Percentiles rank a stretch among this genome's conserved stretches.
Conservation (phyloP, 2,113 vertebrate genomes). For the Gnathonemus longibarbis region DNA sequence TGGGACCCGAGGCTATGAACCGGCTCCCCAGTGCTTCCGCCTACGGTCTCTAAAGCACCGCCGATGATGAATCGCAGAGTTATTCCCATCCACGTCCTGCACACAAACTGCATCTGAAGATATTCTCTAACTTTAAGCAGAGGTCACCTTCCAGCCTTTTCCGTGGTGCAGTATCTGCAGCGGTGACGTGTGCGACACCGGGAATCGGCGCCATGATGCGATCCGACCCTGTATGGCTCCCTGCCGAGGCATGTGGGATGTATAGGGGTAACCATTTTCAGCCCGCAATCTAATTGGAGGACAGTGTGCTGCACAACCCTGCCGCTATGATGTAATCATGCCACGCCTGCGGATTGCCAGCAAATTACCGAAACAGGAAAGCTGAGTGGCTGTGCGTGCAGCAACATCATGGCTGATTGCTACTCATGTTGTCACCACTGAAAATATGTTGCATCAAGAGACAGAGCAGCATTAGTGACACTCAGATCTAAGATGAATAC, state of each 20-base stretch:
- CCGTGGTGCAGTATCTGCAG: neutral
- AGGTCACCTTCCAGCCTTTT: constrained; percentile 11
- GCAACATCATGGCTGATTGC: neutral
- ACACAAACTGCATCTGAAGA: constrained; percentile 9
- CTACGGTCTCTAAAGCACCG: constrained; percentile 11
- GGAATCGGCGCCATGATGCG: neutral
- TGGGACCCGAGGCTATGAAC: neutral
- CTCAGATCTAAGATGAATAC: neutral
- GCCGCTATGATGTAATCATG: neutral
- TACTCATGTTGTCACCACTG: neutral
- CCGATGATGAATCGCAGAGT: constrained; percentile 17
- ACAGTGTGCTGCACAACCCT: neutral
- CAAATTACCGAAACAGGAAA: neutral
- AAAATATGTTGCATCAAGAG: neutral
- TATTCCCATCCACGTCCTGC: constrained; percentile 20
- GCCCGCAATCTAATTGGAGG: neutral
- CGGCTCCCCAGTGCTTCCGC: neutral
- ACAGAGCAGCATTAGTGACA: neutral
- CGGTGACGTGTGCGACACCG: neutral
- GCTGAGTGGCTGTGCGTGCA: neutral
- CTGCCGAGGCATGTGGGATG: neutral
- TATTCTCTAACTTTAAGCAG: constrained; percentile 19
- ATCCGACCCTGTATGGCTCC: neutral
- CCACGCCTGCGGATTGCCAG: neutral
- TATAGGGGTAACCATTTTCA: neutral